Conservation (phyloP, 2,888 invertebrate species). For the Darwinula stevensoni region DNA sequence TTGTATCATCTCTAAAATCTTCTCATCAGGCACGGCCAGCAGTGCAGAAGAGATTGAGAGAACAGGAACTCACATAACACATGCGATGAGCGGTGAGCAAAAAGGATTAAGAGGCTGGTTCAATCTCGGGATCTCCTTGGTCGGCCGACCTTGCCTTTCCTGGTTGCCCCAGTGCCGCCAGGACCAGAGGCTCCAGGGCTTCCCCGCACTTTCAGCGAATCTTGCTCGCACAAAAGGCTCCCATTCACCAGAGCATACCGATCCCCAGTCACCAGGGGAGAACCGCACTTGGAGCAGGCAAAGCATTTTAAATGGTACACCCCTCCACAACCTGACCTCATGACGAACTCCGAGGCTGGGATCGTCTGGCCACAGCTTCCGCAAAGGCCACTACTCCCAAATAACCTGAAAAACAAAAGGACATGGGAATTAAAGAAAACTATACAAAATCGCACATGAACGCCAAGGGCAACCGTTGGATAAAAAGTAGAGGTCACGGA, state of each 20-base stretch:
- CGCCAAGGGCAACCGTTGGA: too few species aligned
- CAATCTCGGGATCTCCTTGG: constrained; percentile 69
- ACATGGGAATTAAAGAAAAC: too few species aligned
- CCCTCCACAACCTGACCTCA: constrained; percentile 34
- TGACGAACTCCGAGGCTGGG: constrained; percentile 74
- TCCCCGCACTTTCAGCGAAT: constrained; percentile 16
- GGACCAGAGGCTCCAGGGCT: not conserved
- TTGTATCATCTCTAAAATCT: too few species aligned
- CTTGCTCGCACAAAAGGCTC: constrained; percentile 72
- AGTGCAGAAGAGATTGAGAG: too few species aligned
- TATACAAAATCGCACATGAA: too few species aligned
- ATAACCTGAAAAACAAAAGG: constrained; percentile 39
- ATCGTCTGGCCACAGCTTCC: constrained; percentile 71
- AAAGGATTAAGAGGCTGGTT: too few species aligned
- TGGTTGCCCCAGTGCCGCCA: constrained; percentile 4
- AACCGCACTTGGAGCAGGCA: constrained; percentile 72
- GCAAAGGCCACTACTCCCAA: constrained; percentile 63
- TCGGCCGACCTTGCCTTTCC: constrained; percentile 58
- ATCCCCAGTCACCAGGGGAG: constrained; percentile 66
- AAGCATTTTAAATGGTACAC: constrained; percentile 90
- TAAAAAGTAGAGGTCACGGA: too few species aligned
- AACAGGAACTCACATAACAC: too few species aligned
- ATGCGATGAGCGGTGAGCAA: too few species aligned
- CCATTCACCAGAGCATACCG: constrained; percentile 74
- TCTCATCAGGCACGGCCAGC: too few species aligned